Conservation (phyloP, 2,113 vertebrate species). For the Formicarius rufipectus region DNA sequence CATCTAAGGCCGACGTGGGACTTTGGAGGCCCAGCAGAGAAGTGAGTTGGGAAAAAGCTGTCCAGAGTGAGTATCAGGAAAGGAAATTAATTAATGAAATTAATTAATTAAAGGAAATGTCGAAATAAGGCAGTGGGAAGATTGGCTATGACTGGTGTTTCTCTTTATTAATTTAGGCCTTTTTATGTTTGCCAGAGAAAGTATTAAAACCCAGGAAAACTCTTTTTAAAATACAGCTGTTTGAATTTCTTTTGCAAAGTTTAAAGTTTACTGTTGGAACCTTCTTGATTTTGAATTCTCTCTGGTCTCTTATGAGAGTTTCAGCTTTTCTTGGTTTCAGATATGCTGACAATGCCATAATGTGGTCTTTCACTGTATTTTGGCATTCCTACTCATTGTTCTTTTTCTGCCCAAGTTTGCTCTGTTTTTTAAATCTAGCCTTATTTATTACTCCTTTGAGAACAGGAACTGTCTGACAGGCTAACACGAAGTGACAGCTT, state of each 20-base stretch:
- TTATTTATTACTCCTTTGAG: constrained; percentile 46
- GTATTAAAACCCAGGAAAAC: not conserved
- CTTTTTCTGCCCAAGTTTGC: constrained; percentile 43
- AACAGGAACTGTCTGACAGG: constrained; percentile 39
- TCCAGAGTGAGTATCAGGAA: not conserved
- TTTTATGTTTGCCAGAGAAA: not conserved
- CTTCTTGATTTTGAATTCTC: constrained; percentile 9
- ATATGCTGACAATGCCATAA: constrained; percentile 56
- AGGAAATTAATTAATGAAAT: not conserved
- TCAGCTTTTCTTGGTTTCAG: constrained; percentile 47
- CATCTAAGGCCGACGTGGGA: not conserved
- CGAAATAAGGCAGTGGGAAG: not conserved
- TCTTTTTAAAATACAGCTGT: not conserved
- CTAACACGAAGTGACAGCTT: constrained; percentile 61
- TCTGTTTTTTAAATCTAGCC: constrained; percentile 62
- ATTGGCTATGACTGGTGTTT: not conserved
- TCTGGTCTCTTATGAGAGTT: constrained; percentile 7
- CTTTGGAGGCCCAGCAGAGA: not conserved
- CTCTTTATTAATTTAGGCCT: not conserved
- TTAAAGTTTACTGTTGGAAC: not conserved
- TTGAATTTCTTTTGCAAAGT: not conserved
- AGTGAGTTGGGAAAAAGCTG: not conserved
- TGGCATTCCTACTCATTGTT: constrained; percentile 56
- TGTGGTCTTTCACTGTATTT: not conserved
- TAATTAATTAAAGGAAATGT: not conserved